A percentile compares a stretch with the other conserved stretches of the same genome.
phyloP scores from a whole-genome alignment of 2,888 invertebrate species.

The Acanthococcus lagerstroemiae region DNA sequence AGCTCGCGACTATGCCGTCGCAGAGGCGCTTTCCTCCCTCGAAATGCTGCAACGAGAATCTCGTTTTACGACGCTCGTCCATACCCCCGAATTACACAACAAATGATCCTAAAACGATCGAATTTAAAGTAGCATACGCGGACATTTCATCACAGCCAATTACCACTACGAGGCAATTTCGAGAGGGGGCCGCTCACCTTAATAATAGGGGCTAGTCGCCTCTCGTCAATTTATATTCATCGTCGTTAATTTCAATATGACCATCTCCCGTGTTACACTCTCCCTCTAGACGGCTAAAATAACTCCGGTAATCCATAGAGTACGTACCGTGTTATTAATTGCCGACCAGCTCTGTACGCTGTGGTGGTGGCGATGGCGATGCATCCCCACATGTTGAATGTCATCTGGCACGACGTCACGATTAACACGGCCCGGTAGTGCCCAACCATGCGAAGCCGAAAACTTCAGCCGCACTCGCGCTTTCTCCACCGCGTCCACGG shows the following conservation, averaged over 20 bases:
- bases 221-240: constrained; percentile 23
- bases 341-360: constrained; percentile 7
- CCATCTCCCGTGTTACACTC: constrained; percentile 5
- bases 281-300: not conserved
- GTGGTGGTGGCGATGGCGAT: no score
- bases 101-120: no score
- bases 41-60: no score
- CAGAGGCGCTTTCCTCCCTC: no score
- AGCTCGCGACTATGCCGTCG: no score
- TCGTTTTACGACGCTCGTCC: no score
- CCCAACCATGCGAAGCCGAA: constrained; percentile 9
- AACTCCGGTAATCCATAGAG: constrained; percentile 11
- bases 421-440: not conserved
- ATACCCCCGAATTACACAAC: no score
- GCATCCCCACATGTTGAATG: constrained; percentile 19
- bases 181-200: constrained; percentile 12
- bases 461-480: constrained; percentile 13
- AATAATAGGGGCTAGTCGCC: constrained; percentile 21
- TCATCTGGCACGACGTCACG: constrained; percentile 17
- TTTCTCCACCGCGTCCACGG: no score
- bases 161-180: not conserved
- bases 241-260: constrained; percentile 27
- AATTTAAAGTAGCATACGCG: constrained; percentile 7
- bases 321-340: constrained; percentile 14
- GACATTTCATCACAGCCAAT: constrained; percentile 25